Evolutionary conservation across 2,113 vertebrate genomes (phyloP).

Genomic region (Struthio camelus): DNA sequence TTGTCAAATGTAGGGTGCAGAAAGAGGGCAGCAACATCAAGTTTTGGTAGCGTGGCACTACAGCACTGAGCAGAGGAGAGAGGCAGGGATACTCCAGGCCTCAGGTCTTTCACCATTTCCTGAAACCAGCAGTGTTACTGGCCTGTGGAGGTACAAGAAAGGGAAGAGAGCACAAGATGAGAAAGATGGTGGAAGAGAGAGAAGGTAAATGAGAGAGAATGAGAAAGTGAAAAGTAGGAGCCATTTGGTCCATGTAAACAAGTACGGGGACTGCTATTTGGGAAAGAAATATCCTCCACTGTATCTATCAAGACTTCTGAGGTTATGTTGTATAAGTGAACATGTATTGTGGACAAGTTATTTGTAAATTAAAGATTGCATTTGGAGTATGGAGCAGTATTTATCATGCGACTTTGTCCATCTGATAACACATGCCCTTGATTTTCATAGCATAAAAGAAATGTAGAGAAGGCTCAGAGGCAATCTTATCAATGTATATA

Average conservation of each 20-base stretch:
- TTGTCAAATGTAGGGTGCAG: background rate
- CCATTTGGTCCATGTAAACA: background rate
- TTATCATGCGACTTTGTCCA: background rate
- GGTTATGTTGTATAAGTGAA: background rate
- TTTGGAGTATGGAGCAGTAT: background rate
- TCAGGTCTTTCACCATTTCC: background rate
- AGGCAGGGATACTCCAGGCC: too few species aligned
- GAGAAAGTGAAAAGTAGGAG: background rate
- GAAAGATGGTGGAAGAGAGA: background rate
- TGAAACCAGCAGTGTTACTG: background rate
- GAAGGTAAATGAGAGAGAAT: background rate
- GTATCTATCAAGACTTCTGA: background rate
- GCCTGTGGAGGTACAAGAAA: background rate
- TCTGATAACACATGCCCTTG: accelerated
- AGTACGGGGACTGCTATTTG: background rate
- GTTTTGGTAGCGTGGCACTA: background rate
- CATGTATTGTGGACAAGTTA: background rate
- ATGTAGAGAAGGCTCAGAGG: background rate
- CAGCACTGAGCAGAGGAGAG: background rate
- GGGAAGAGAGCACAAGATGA: background rate
- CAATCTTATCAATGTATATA: background rate
- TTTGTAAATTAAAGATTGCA: background rate
- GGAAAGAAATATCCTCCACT: background rate
- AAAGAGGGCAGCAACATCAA: background rate
- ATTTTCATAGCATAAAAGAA: background rate